Evolutionary conservation across 2,113 vertebrate genomes (phyloP).

Genomic region (Dicrurus megarhynchus): DNA sequence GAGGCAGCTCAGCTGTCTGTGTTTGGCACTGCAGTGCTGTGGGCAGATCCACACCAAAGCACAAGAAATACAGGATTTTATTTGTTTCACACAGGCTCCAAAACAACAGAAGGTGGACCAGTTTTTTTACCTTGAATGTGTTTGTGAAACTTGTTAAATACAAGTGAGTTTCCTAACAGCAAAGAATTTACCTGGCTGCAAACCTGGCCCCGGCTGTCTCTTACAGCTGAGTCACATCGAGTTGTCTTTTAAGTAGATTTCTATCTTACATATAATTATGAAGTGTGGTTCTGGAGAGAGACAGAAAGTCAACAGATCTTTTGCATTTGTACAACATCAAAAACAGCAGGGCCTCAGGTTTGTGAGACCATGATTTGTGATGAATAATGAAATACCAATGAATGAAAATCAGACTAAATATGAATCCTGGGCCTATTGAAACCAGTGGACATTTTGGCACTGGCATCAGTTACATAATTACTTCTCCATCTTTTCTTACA

Average conservation of each 20-base stretch:
- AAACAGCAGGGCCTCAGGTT: fast-evolving
- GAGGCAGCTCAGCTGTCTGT: not conserved
- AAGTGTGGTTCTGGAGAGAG: not conserved
- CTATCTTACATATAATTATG: not conserved
- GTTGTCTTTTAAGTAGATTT: not conserved
- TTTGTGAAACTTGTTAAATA: not conserved
- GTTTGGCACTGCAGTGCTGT: not conserved
- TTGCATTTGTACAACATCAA: not conserved
- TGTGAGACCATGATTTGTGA: not conserved
- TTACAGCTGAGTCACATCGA: not conserved
- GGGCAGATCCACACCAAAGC: not conserved
- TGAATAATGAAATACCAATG: not conserved
- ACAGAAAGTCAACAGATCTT: not conserved
- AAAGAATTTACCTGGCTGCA: not conserved
- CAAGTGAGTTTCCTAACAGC: not conserved
- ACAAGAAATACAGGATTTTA: not conserved
- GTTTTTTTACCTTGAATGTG: not conserved
- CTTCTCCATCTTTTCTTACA: not conserved
- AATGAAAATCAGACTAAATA: not conserved
- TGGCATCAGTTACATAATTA: not conserved
- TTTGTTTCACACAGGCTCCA: not conserved
- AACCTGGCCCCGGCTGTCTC: not conserved
- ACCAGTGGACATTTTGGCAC: not conserved
- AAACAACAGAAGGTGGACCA: not conserved
- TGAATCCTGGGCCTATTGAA: not conserved